Conservation (phyloP, 2,888 invertebrate genomes). For the Slavum lentiscoides region DNA sequence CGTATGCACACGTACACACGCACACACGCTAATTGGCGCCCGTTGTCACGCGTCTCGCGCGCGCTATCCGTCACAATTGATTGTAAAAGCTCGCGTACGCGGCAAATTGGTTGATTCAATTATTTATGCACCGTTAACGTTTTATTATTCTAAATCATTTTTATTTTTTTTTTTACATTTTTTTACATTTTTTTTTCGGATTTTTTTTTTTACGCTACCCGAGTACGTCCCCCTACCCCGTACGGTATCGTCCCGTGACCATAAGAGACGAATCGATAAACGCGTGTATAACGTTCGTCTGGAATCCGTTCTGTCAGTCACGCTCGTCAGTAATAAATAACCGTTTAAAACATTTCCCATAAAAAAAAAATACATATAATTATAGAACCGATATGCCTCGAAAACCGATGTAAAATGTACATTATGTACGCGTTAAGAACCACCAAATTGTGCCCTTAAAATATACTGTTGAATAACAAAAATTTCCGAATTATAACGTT, state of each 20-base stretch:
- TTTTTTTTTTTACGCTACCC: neutral
- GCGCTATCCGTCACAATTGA: constrained; percentile 20
- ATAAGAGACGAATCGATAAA: constrained; percentile 6
- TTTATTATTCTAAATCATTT: neutral
- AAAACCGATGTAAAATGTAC: too few relatives aligned
- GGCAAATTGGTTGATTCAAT: neutral
- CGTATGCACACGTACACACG: neutral
- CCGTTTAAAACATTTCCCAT: neutral
- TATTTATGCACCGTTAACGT: constrained; percentile 1
- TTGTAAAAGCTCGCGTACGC: constrained; percentile 2
- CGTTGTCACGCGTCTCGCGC: neutral
- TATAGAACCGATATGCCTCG: too few relatives aligned
- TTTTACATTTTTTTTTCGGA: too few relatives aligned
- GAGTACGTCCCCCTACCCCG: neutral
- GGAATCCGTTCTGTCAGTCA: neutral
- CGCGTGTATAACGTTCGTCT: neutral
- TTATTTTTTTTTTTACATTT: neutral
- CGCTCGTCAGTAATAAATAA: neutral
- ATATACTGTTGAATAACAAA: too few relatives aligned
- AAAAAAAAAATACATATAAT: too few relatives aligned
- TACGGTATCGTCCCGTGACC: neutral
- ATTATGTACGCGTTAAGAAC: too few relatives aligned
- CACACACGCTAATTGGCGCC: constrained; percentile 5
- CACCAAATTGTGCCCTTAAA: too few relatives aligned
- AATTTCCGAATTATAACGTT: too few relatives aligned